Base-by-base conservation (phyloP, 1,140 invertebrate species). In the Drosophila kikkawai region DNA sequence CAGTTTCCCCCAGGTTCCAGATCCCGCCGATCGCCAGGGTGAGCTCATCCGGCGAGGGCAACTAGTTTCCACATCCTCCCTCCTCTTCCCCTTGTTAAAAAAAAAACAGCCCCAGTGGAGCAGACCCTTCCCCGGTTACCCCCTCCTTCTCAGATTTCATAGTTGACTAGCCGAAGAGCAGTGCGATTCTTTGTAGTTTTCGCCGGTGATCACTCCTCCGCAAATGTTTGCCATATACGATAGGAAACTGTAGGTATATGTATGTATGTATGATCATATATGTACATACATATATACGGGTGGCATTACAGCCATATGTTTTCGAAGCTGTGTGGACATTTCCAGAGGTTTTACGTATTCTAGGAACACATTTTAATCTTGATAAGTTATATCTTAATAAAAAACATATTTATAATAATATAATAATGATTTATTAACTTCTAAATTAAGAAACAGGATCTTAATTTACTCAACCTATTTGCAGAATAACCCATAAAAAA, bases 21-120 rank as follows among this genome's bases (percentile, higher is more conserved):
- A 61, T 66, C 65, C 56, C 82, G 60, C 13, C 42, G 56, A 50
- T 69, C 69, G 80, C n/a, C 78, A 37, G 55, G 65, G 75, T 81
- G 78, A 79, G 82, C 82, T 86, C 82, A 86, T 60, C 73, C 75
- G 60, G 45, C 75, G 79, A 75, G 59, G 76, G 71, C 74, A 84
- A 87, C 80, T 50, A 79, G 77, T 84, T 88, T 87, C 66, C 63
- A 39, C 53, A 56, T 56, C 53, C 53, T 56, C 53, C 13, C 51
- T 39, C 34, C 17, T 15, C 17, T 22, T 13, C 51, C 53, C 34
- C 53, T 17, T 34, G 11, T 34, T 22, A 19, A 51, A 51, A 12
- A 47, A 53, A 67, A 44, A 34, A 36, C 51, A 50, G 74, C 61
- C 63, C 55, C 61, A 71, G 9, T 39, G 58, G 13, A n/a, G 26